phyloP scores from a whole-genome alignment of 2,797 vertebrate genomes.

The Pangasius macronema region DNA sequence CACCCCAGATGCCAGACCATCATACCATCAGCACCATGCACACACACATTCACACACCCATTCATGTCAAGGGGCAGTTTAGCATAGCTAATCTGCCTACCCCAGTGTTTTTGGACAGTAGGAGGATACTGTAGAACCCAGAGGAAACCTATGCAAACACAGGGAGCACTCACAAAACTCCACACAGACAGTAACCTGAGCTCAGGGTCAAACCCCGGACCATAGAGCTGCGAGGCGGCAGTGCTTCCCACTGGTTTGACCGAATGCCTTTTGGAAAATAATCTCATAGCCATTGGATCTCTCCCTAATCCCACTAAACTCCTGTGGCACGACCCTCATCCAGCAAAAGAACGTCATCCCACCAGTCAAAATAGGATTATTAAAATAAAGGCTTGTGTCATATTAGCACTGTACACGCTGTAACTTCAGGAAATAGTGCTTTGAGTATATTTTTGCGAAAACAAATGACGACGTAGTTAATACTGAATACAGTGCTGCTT shows the following conservation, averaged over 20 bases:
- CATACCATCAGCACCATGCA: not conserved
- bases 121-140: not conserved
- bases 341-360: not conserved
- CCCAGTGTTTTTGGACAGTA: not conserved
- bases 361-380: not conserved
- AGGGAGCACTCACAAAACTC: not conserved
- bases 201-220: not conserved
- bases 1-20: not conserved
- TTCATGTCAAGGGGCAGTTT: not conserved
- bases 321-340: not conserved
- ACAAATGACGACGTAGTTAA: not conserved
- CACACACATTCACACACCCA: not conserved
- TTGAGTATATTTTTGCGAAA: not conserved
- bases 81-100: not conserved
- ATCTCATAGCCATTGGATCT: not conserved
- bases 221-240: not conserved
- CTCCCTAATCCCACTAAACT: conserved; percentile 3
- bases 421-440: not conserved
- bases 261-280: not conserved
- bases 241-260: not conserved
- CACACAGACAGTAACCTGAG: too few species aligned
- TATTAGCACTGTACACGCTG: not conserved
- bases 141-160: not conserved
- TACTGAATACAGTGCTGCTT: not conserved
- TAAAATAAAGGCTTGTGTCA: not conserved